phyloP scores from a whole-genome alignment of 1,140 invertebrate genomes.

The Gerris buenoi region DNA sequence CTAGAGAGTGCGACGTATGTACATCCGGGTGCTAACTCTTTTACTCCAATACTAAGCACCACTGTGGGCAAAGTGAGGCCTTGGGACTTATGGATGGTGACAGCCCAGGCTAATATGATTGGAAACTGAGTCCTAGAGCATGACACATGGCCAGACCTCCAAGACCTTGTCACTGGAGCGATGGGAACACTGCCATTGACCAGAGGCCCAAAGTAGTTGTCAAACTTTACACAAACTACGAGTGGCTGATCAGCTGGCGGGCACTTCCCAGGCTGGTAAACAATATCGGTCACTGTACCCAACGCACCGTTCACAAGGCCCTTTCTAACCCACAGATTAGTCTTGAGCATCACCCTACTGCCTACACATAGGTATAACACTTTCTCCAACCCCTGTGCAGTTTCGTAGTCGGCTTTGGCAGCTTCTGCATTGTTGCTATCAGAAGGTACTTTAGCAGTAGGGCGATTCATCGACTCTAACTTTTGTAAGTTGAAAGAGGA shows the following conservation, averaged over 20 bases:
- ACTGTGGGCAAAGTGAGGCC: not conserved
- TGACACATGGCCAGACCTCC: not conserved
- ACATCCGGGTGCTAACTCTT: conserved; percentile 2
- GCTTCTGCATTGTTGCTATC: not conserved
- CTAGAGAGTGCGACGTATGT: conserved; percentile 5
- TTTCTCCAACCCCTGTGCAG: not conserved
- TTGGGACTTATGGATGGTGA: conserved; percentile 7
- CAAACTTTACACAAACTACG: not conserved
- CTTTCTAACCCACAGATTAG: not conserved
- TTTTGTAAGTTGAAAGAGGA: not conserved
- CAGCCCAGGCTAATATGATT: not conserved
- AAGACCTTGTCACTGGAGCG: not conserved
- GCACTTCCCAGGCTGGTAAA: not conserved
- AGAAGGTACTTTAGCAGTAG: not conserved
- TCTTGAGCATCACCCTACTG: not conserved
- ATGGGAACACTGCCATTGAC: not conserved
- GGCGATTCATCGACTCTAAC: not conserved
- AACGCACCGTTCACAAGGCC: not conserved
- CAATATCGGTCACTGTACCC: not conserved
- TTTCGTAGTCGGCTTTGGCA: not conserved
- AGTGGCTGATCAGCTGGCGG: not conserved
- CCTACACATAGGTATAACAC: not conserved
- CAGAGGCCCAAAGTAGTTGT: not conserved
- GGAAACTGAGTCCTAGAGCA: conserved; percentile 9
- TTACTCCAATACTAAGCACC: not conserved